phyloP scores from a whole-genome alignment of 1,140 invertebrate species.

The Macrobrachium rosenbergii region DNA sequence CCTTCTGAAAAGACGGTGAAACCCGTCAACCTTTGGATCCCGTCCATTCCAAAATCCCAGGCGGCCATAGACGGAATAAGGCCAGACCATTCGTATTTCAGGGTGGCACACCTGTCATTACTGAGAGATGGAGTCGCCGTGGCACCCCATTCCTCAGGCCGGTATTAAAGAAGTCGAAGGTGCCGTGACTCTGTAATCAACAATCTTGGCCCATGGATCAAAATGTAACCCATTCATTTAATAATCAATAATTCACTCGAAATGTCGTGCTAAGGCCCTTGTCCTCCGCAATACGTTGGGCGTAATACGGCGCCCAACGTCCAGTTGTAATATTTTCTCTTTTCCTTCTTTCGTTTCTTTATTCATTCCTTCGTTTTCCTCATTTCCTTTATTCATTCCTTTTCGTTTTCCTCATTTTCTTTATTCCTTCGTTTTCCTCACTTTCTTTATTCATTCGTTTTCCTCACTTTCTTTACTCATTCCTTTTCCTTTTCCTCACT shows the following conservation, averaged over 20 bases:
- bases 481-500: too few relatives aligned
- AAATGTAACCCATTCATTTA: neutral
- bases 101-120: too few relatives aligned
- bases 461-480: neutral
- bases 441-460: neutral
- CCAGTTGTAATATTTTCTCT: neutral
- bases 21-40: neutral
- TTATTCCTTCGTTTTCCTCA: neutral
- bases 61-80: neutral
- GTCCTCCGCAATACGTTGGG: too few relatives aligned
- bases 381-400: neutral
- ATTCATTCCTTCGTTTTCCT: neutral
- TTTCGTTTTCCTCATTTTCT: too few relatives aligned
- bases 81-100: too few relatives aligned
- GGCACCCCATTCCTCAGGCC: too few relatives aligned
- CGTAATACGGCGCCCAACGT: neutral
- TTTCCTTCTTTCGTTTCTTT: neutral
- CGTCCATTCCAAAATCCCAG: neutral
- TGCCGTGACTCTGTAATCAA: too few relatives aligned
- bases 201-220: too few relatives aligned
- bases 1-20: neutral
- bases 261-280: too few relatives aligned
- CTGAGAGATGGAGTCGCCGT: too few relatives aligned
- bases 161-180: too few relatives aligned
- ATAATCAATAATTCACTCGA: neutral